Base-by-base conservation (phyloP, 2,113 vertebrate species). In the Pseudorectes ferrugineus region DNA sequence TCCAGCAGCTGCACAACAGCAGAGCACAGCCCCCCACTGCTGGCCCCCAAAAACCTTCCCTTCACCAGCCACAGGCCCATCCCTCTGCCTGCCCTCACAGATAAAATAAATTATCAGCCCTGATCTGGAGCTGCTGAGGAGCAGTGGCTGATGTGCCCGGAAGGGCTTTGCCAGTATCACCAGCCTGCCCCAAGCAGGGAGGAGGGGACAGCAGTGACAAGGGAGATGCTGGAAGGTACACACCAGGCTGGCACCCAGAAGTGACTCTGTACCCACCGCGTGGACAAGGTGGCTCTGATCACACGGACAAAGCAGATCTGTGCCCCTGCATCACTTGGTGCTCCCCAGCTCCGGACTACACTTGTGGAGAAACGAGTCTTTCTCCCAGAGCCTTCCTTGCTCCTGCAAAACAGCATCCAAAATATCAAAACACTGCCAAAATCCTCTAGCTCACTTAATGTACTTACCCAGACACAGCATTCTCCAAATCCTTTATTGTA, bases 231-330 rank as follows among this genome's bases (percentile, higher is more conserved):
- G 5, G 54, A 11, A 15, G 38, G 26, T 6, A 19, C 19, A 2
- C 4, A 71, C 13, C 43, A 16, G 14, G 0, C 52, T 26, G 48
- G 62, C 43, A 81, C 43, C 71, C 43, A 14, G 11, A 66, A 43
- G 61, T 48, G 82, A 46, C 33, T 4, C 46, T 21, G 24, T 3
- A 42, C 49, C 73, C 63, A 54, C 21, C 3, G 0, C 19, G 6
- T 8, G 40, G 49, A 21, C 52, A 5, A 24, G 46, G 42, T 14
- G n/a, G 63, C 26, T 21, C 42, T 11, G 20, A 23, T 26, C 26
- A 23, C 8, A 2, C 0, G 22, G 57, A 33, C 55, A 9, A 14
- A 40, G 35, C 2, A 8, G 29, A 25, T 17, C 70, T 0, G 0
- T 13, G 20, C 7, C 11, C 25, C 25, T 35, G 25, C 3, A 3